A percentile compares a stretch with the other conserved stretches of the same genome.
phyloP scores from a whole-genome alignment of 2,113 vertebrate species.

The Eptesicus fuscus region DNA sequence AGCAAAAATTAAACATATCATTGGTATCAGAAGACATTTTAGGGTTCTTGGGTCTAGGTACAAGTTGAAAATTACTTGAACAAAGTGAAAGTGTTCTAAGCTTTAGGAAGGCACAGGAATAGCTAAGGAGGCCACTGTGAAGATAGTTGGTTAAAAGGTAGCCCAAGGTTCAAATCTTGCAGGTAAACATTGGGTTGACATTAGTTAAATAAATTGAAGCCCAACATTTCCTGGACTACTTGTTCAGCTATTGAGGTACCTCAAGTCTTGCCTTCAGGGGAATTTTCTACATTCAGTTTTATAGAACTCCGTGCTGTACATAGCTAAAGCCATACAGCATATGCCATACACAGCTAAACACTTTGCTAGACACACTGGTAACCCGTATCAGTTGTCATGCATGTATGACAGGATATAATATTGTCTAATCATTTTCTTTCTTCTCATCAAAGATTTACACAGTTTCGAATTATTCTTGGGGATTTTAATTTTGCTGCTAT shows the following conservation, averaged over 20 bases:
- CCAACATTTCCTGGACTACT: not conserved
- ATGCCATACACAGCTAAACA: not conserved
- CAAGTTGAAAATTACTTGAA: conserved; percentile 8
- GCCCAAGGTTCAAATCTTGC: not conserved
- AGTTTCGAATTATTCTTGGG: conserved; percentile 83
- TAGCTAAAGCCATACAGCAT: not conserved
- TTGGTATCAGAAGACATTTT: not conserved
- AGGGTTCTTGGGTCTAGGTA: not conserved
- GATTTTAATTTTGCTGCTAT: conserved; percentile 81
- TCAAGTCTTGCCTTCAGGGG: not conserved
- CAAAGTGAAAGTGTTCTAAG: not conserved
- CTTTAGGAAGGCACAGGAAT: conserved; percentile 6
- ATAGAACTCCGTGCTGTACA: not conserved
- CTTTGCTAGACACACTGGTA: not conserved
- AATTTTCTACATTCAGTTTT: not conserved
- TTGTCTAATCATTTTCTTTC: conserved; percentile 40
- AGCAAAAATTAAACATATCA: not conserved
- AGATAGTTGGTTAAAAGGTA: not conserved
- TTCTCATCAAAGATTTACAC: conserved; percentile 78
- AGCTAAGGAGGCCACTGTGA: not conserved
- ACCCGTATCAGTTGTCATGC: not conserved
- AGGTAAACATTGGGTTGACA: not conserved
- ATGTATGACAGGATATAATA: not conserved
- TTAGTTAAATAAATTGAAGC: not conserved
- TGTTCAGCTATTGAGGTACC: not conserved